Evolutionary conservation across 2,888 invertebrate genomes (phyloP).

Genomic region (Microchrysa polita): DNA sequence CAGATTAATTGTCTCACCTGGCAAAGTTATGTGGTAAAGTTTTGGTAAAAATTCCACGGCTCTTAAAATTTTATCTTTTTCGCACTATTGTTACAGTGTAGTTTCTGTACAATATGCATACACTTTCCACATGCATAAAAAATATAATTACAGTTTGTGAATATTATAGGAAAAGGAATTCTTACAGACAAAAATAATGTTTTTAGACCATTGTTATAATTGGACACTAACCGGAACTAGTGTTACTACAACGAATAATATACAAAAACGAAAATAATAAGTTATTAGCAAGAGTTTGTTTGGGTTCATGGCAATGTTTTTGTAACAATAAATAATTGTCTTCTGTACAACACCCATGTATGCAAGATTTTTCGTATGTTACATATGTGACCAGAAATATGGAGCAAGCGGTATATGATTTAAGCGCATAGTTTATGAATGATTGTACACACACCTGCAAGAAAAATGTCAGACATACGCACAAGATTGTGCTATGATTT

Average conservation of each 20-base stretch:
- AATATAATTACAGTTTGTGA: not conserved
- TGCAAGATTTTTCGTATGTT: too few relatives aligned
- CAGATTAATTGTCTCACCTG: conserved; percentile 31
- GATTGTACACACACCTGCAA: conserved; percentile 26
- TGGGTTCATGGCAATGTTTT: not conserved
- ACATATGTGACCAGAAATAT: conserved; percentile 31
- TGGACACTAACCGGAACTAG: conserved; percentile 34
- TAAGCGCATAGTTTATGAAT: conserved; percentile 36
- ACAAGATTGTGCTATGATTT: not conserved
- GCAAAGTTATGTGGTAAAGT: conserved; percentile 3
- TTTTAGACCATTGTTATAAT: conserved; percentile 6
- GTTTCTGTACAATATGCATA: conserved; percentile 11
- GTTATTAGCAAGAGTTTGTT: not conserved
- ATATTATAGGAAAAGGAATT: not conserved
- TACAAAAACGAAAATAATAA: too few relatives aligned
- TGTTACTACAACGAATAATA: not conserved
- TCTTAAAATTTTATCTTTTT: conserved; percentile 15
- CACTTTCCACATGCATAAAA: not conserved
- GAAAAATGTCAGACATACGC: conserved; percentile 12
- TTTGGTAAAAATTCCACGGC: conserved; percentile 10
- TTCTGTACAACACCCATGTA: not conserved
- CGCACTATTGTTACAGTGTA: conserved; percentile 25
- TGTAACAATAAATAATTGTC: not conserved
- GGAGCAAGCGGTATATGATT: not conserved
- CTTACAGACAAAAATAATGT: not conserved